Evolutionary conservation across 2,113 vertebrate genomes (phyloP).

Genomic region (Rhineura floridana): DNA sequence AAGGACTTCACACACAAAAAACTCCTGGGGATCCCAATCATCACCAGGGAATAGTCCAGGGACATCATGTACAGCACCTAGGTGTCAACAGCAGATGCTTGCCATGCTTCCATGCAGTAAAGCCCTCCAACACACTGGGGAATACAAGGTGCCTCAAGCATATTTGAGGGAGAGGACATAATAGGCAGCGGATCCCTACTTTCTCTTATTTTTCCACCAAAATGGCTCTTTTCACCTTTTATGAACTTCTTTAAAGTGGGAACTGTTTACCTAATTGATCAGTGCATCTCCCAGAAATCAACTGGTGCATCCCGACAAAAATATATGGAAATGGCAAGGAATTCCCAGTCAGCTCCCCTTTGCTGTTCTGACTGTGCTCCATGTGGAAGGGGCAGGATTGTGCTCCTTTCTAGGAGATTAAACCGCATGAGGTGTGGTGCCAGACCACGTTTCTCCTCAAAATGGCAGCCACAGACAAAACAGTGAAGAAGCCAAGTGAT

Average conservation of each 20-base stretch:
- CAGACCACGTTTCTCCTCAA: background rate
- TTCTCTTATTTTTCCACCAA: background rate
- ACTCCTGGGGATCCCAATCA: background rate
- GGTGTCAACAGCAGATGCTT: background rate
- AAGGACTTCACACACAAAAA: background rate
- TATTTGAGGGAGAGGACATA: background rate
- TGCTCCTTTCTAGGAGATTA: background rate
- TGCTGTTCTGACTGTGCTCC: background rate
- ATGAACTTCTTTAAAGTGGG: background rate
- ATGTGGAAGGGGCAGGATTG: background rate
- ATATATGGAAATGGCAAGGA: background rate
- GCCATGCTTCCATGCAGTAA: background rate
- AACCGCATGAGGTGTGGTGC: background rate
- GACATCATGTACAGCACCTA: background rate
- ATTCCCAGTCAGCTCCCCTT: background rate
- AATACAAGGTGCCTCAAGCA: background rate
- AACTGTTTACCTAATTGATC: background rate
- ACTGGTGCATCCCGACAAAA: background rate
- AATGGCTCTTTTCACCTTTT: background rate
- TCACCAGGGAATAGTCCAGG: background rate
- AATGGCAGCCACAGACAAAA: background rate
- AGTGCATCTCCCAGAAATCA: background rate
- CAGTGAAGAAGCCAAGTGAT: background rate
- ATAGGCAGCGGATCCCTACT: background rate
- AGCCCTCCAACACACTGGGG: background rate